Evolutionary conservation across 2,888 invertebrate species (phyloP).

Genomic region (Spisula subtruncata): DNA sequence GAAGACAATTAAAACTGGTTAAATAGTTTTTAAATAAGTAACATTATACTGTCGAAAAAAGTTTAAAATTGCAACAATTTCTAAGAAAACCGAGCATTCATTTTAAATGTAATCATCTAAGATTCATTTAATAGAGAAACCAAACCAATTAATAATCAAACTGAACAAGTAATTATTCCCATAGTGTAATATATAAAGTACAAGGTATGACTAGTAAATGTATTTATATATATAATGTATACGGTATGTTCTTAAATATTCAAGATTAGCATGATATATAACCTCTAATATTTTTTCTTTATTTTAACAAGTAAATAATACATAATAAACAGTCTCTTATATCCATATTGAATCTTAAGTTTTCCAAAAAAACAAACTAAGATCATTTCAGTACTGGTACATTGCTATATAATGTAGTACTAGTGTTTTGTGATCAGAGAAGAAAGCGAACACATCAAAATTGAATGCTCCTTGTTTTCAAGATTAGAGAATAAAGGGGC

Average conservation of each 20-base stretch:
- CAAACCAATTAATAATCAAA: background rate
- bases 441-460: background rate
- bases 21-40: background rate
- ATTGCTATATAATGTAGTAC: too few species aligned
- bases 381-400: background rate
- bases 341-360: background rate
- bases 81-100: background rate
- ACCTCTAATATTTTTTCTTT: background rate
- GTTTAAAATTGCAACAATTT: background rate
- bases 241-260: background rate
- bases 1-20: background rate
- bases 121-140: background rate
- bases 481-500: background rate
- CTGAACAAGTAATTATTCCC: background rate
- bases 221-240: slow-evolving; percentile 19
- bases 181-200: background rate
- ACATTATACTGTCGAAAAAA: background rate
- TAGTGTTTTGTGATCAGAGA: too few species aligned
- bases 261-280: slow-evolving; percentile 5
- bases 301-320: background rate
- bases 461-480: background rate
- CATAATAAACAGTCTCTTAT: background rate
- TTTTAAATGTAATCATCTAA: background rate
- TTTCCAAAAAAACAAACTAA: background rate
- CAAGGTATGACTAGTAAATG: slow-evolving; percentile 5